Base-by-base conservation (phyloP, 2,888 invertebrate genomes). In the Agrotis exclamationis region DNA sequence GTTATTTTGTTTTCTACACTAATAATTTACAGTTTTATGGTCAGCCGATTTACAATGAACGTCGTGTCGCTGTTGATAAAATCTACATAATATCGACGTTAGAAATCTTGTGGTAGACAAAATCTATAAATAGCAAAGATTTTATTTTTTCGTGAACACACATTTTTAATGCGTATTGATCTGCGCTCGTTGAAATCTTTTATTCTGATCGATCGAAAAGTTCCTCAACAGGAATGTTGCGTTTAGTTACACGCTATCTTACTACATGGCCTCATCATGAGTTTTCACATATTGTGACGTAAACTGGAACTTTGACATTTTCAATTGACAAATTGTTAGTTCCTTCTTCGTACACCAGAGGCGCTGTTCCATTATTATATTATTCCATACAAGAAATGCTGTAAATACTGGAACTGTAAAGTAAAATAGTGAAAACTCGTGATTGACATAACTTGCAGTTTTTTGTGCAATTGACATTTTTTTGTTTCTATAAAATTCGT, bases 101-200 rank as follows among this genome's bases (percentile, higher is more conserved):
- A 28, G 2, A 28, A 28, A 33, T 33, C 33, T 33, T 28, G 33
- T 11, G 39, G 39, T 39, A 11, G 39, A 39, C 39, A 39, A 39
- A 39, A 39, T 39, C 39, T 39, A n/a, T 13, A 33, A 13, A 1
- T 18, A 9, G 18, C 0, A 5, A 7, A 5, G 22, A 7, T 39
- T 39, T 39, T 11, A 39, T 11, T 2, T 24, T n/a, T n/a, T n/a
- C 33, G 24, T 39, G 50, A 24, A 39, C 7, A 18, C 54, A 45
- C 11, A 28, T 11, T 5, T 14, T 39, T 24, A 7, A 14, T 5
- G 18, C 45, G 22, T 39, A n/a, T 54, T 28, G 53, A 48, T 33
- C 18, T 56, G 24, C 28, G 82, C 70, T 77, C 84, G 80, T 85
- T 86, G 87, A 85, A 83, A 71, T 86, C 84, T 85, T 86, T 85